phyloP scores from a whole-genome alignment of 2,797 vertebrate genomes.

The Choloepus didactylus region DNA sequence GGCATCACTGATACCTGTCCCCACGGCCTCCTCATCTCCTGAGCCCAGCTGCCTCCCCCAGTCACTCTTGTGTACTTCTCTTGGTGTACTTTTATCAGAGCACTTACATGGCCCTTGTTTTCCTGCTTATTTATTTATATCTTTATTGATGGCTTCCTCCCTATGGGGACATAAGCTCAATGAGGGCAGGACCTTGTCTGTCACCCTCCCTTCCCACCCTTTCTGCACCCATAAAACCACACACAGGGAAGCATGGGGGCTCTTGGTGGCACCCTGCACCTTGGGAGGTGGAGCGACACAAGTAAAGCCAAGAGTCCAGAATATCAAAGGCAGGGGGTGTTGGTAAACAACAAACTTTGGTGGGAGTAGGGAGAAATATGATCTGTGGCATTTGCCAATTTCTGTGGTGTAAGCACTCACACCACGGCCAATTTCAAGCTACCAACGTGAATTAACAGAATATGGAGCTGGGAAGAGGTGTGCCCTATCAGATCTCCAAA shows the following conservation, averaged over 20 bases:
- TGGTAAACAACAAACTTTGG: background rate
- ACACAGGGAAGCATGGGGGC: background rate
- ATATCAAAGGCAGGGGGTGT: background rate
- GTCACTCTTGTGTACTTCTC: background rate
- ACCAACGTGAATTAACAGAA: background rate
- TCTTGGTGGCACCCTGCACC: fast-evolving
- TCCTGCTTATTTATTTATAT: background rate
- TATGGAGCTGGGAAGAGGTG: background rate
- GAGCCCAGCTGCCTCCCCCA: background rate
- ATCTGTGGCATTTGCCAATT: background rate
- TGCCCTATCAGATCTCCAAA: background rate
- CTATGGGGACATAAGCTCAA: background rate
- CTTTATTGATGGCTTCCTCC: background rate
- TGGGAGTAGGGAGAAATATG: fast-evolving
- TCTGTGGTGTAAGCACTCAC: background rate
- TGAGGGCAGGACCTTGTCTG: background rate
- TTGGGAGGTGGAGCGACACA: background rate
- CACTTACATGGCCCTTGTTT: background rate
- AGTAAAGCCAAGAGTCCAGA: background rate
- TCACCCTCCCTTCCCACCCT: background rate
- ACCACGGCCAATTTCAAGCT: background rate
- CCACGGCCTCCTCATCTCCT: background rate
- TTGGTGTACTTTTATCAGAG: background rate
- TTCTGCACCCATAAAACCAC: background rate
- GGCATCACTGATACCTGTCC: background rate